Percentiles rank a stretch among this genome's conserved stretches.
Evolutionary conservation across 2,797 vertebrate species (phyloP).

Genomic region (Meriones psammophilus): DNA sequence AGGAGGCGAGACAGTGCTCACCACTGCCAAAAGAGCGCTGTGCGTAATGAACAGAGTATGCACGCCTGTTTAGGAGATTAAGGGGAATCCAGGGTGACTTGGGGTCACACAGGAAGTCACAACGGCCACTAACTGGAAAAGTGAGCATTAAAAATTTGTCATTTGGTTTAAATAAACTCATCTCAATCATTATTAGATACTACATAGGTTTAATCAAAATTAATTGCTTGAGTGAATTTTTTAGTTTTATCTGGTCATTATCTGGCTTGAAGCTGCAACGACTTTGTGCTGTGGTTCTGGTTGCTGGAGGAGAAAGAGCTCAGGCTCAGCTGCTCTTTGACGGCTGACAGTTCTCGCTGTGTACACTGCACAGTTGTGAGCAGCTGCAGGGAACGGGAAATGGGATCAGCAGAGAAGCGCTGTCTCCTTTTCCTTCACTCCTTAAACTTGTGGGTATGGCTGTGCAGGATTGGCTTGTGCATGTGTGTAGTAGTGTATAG

Average conservation of each 20-base stretch:
- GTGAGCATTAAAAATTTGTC: constrained; percentile 71
- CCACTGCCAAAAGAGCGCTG: constrained; percentile 17
- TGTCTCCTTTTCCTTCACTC: neutral
- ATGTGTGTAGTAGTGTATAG: neutral
- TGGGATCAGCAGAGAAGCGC: neutral
- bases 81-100: constrained; percentile 80
- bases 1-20: constrained; percentile 74
- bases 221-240: constrained; percentile 72
- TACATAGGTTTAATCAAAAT: constrained; percentile 72
- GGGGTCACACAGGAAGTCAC: constrained; percentile 55
- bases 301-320: neutral
- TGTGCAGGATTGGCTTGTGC: neutral
- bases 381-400: neutral
- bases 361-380: neutral
- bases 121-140: constrained; percentile 75
- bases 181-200: constrained; percentile 64
- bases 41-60: constrained; percentile 72
- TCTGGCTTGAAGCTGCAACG: neutral
- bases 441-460: neutral
- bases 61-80: constrained; percentile 80
- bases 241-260: constrained; percentile 41
- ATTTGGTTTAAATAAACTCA: constrained; percentile 75
- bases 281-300: neutral
- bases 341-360: neutral
- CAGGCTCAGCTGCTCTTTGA: neutral